Evolutionary conservation across 2,797 vertebrate genomes (phyloP), one percentile per base, ranked within the genome.

Genomic region (Lutjanus argentimaculatus): DNA sequence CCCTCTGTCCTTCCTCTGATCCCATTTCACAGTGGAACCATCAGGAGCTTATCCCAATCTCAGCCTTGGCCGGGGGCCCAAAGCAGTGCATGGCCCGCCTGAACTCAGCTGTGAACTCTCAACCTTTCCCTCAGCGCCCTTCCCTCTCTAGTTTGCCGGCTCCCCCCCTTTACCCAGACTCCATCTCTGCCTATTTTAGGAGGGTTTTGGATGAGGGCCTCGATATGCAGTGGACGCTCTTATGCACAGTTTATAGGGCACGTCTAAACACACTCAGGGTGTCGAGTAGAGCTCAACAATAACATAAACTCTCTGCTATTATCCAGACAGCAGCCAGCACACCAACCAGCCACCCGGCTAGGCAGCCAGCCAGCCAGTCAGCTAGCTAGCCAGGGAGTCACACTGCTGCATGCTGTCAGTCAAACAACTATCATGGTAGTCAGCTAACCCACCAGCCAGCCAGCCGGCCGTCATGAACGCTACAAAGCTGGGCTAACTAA

Each of bases 31-130:
- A 93, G 88, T 91, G 84, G 82, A 91, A 89, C 91, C 90, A 89
- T 89, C 89, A 92, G 90, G 83, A 89, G 91, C 88, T 94, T 94
- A 93, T 93, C 91, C 84, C 90, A 90, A 91, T 94, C 92, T 91
- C 87, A 80, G 81, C 79, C 66, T 89, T 93, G 93, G 93, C 92
- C 63, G 14, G 68, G 67, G 80, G 91, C 87, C 91, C 84, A 88
- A 81, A 85, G 79, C 79, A 77, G 87, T 86, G 72, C 85, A 86
- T 74, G 85, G 89, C 75, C 84, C 30, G 65, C 76, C 83, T 91
- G 86, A 93, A 93, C 89, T 90, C 85, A 89, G 83, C 83, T 89
- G 87, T 92, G 91, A 93, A 93, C 93, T 91, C 86, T 90, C 88
- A 91, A 86, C 91, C 88, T 91, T 92, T 93, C 77, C 84, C 84